phyloP scores from a whole-genome alignment of 2,888 invertebrate genomes.

The Epistrophe eligans region DNA sequence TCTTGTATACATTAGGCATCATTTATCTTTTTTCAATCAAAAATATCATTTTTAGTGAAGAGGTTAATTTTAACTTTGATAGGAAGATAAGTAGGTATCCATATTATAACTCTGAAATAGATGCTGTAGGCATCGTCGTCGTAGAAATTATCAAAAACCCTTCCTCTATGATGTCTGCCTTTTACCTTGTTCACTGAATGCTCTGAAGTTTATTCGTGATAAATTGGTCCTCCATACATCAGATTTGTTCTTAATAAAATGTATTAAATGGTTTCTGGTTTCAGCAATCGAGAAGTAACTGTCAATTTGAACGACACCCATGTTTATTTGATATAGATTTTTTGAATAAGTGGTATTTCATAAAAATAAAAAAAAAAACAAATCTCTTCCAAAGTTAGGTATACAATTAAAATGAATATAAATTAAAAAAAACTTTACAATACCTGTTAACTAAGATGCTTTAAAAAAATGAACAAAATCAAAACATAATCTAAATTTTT shows the following conservation, averaged over 20 bases:
- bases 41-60: no score
- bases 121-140: no score
- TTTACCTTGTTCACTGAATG: no score
- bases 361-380: not conserved
- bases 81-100: no score
- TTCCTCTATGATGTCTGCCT: no score
- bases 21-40: no score
- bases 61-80: no score
- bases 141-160: no score
- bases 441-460: constrained; percentile 14
- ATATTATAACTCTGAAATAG: no score
- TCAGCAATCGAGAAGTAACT: not conserved
- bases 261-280: not conserved
- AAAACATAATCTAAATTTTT: constrained; percentile 4
- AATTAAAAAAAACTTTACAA: constrained; percentile 14
- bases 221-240: not conserved
- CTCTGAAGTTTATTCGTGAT: not conserved
- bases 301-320: not conserved
- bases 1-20: no score
- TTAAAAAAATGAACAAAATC: constrained; percentile 13
- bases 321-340: not conserved
- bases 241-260: not conserved
- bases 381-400: not conserved
- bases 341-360: not conserved
- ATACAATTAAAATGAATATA: not conserved